Percentiles rank a stretch among this genome's conserved stretches.
Conservation (phyloP, 1,140 invertebrate genomes). For the Camponotus pennsylvanicus region DNA sequence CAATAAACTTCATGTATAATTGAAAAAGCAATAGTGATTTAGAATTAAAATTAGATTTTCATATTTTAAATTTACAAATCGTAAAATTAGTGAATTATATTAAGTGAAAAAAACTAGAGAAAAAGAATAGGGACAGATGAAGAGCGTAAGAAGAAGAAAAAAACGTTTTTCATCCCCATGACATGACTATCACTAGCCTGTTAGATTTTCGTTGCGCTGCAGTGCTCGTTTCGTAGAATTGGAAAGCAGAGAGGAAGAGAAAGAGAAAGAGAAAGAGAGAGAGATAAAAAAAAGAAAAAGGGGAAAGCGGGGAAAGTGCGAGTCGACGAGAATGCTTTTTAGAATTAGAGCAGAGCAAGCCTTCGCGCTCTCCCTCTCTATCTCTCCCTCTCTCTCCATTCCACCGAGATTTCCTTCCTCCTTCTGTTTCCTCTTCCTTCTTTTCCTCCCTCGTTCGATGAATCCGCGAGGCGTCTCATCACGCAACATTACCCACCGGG, state of each 20-base stretch:
- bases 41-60: not conserved
- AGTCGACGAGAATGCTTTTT: slow-evolving; percentile 79
- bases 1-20: not conserved
- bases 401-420: slow-evolving; percentile 60
- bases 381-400: slow-evolving; percentile 30
- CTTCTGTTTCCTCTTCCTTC: slow-evolving; percentile 54
- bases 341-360: slow-evolving; percentile 81
- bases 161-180: slow-evolving; percentile 75
- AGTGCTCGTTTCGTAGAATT: slow-evolving; percentile 57
- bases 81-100: not conserved
- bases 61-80: slow-evolving; percentile 4
- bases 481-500: slow-evolving; percentile 84
- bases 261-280: not conserved
- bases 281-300: slow-evolving; percentile 68
- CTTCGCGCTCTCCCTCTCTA: slow-evolving; percentile 56
- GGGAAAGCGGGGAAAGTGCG: slow-evolving; percentile 49
- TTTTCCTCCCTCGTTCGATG: slow-evolving; percentile 80
- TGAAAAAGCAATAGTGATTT: not conserved
- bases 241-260: slow-evolving; percentile 56
- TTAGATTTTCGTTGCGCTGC: slow-evolving; percentile 70
- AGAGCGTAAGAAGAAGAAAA: slow-evolving; percentile 55
- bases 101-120: slow-evolving; percentile 39
- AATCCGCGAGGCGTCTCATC: slow-evolving; percentile 85
- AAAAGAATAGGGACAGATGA: not conserved
- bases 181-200: slow-evolving; percentile 60